Conservation (phyloP, 2,113 vertebrate genomes). For the Oryctolagus cuniculus region mOryCun1.1 NC_091434.1:7441501-7442000, state of each 20-base stretch:
- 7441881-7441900: not conserved
- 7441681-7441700: not conserved
- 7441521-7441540: not conserved
- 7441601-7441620: not conserved
- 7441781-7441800: not conserved
- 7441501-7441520: slow-evolving; percentile 56
- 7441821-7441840: not conserved
- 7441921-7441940: not conserved
- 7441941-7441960: not conserved
- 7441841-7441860: not conserved
- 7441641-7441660: not conserved
- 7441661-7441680: not conserved
- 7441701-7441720: not conserved
- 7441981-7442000: not conserved
- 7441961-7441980: not conserved
- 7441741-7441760: not conserved
- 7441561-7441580: not conserved
- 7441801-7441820: not conserved
- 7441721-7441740: not conserved
- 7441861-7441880: not conserved
- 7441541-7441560: slow-evolving; percentile 3
- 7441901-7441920: slow-evolving; percentile 81
- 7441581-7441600: not conserved
- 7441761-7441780: not conserved
- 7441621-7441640: not conserved